A percentile compares a stretch with the other conserved stretches of the same genome.
phyloP scores from a whole-genome alignment of 2,113 vertebrate genomes.

The Monarcha castaneiventris region DNA sequence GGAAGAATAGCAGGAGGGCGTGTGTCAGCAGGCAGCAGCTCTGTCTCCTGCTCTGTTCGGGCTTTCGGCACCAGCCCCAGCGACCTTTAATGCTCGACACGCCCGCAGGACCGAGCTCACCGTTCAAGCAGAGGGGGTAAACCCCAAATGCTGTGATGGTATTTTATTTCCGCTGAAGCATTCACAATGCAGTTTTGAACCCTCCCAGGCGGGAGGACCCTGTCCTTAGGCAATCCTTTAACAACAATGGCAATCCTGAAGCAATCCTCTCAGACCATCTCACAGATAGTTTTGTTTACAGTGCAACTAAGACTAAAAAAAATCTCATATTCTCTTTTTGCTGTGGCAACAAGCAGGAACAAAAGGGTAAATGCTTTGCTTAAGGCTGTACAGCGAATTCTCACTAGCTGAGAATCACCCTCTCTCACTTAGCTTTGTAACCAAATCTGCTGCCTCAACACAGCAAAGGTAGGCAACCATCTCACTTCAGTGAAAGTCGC shows the following conservation, averaged over 20 bases:
- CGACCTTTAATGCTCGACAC: neutral
- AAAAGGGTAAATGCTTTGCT: neutral
- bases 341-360: neutral
- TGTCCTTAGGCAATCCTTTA: neutral
- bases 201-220: neutral
- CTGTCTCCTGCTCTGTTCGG: neutral
- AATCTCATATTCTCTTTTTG: neutral
- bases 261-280: neutral
- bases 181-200: neutral
- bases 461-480: neutral
- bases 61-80: neutral
- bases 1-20: neutral
- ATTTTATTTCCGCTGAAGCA: neutral
- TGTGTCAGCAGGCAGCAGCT: neutral
- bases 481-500: neutral
- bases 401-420: neutral
- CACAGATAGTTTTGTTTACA: neutral
- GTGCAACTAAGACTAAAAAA: neutral
- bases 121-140: neutral
- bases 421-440: neutral
- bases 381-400: neutral
- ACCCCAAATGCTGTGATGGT: neutral
- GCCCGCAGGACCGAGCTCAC: rapidly evolving
- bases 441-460: neutral
- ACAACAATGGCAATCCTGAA: neutral